Conservation (phyloP, 2,113 vertebrate genomes). For the Daphoenositta chrysoptera region DNA sequence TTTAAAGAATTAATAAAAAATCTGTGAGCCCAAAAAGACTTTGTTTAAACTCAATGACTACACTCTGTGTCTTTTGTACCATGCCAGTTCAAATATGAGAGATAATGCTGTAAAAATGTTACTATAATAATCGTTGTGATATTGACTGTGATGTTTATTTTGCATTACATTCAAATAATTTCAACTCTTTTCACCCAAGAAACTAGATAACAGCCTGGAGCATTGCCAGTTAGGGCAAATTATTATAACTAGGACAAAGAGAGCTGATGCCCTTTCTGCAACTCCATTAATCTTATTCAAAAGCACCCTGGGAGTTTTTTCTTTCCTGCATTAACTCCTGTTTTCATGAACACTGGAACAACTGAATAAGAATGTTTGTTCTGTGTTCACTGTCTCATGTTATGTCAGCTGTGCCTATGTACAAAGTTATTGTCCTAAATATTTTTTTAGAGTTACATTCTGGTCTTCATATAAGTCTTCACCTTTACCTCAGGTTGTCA, state of each 20-base stretch:
- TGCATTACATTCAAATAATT: neutral
- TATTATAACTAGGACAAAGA: neutral
- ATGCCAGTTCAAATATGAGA: neutral
- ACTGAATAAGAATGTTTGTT: neutral
- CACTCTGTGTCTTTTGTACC: rapidly evolving
- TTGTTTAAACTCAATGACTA: neutral
- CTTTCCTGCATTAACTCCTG: neutral
- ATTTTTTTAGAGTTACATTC: neutral
- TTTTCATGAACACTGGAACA: neutral
- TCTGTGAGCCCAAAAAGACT: neutral
- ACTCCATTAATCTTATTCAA: neutral
- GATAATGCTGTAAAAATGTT: neutral
- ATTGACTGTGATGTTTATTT: neutral
- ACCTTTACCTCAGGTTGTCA: neutral
- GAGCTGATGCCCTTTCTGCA: neutral
- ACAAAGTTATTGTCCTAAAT: neutral
- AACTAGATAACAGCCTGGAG: neutral
- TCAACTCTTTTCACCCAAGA: neutral
- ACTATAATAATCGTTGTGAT: neutral
- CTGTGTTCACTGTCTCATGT: neutral
- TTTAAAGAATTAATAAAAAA: neutral
- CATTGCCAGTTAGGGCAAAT: neutral
- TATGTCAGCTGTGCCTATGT: neutral
- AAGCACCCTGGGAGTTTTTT: neutral
- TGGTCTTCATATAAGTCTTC: neutral